Evolutionary conservation across 64 coral and sea anemone species (phyloP).

Genomic region (Dendrophyllia cribrosa): DNA sequence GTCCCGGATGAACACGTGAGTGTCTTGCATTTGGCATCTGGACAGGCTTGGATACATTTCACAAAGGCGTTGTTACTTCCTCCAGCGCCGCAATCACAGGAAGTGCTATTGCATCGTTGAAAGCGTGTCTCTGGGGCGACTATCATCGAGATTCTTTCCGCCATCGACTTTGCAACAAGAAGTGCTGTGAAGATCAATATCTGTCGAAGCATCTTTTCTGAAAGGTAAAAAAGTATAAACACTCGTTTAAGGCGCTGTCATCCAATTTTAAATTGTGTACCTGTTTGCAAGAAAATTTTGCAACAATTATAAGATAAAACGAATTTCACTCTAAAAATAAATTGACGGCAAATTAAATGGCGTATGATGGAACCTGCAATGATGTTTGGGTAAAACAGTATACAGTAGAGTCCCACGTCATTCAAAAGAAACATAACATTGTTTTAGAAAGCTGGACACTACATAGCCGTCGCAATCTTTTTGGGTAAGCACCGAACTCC

Average conservation of each 20-base stretch:
- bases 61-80: slow-evolving; percentile 8
- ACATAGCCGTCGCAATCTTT: no score
- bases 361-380: no score
- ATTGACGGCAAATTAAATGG: no score
- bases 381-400: no score
- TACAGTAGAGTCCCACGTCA: no score
- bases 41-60: slow-evolving; percentile 63
- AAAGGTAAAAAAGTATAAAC: not conserved
- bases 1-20: slow-evolving; percentile 67
- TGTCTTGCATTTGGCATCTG: slow-evolving; percentile 26
- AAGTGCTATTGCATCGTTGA: slow-evolving; percentile 71
- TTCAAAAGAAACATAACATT: no score
- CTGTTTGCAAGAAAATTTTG: no score
- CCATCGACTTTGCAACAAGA: not conserved
- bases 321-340: no score
- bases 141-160: not conserved
- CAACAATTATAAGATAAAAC: no score
- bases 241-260: not conserved
- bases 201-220: slow-evolving; percentile 3
- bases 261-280: no score
- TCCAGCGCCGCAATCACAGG: slow-evolving; percentile 50
- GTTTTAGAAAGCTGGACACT: no score
- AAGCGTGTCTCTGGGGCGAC: slow-evolving; percentile 14
- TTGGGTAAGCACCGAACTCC: no score
- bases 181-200: not conserved